These are phyloP conservation scores for Hepsetus odoe DNA, from an alignment of 2,113 vertebrate genomes.

Conservation along the genomic window DNA sequence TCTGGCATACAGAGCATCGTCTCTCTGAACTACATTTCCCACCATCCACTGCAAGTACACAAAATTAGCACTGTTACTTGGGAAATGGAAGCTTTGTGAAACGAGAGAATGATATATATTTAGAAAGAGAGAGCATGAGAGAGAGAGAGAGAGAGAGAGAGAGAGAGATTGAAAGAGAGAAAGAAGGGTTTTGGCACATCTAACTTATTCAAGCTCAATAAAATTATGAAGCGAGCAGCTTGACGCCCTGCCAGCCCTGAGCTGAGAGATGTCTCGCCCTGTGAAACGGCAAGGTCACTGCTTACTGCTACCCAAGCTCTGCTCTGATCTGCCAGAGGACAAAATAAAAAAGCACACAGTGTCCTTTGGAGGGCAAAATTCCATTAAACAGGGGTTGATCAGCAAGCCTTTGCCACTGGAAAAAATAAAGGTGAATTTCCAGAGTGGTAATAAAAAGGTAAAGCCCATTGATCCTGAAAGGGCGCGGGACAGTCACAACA, in stretches of 20 bases:
- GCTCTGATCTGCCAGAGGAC: constrained; percentile 40
- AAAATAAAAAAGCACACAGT: constrained; percentile 30
- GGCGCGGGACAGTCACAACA: constrained; percentile 65
- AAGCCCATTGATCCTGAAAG: constrained; percentile 71
- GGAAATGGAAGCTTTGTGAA: constrained; percentile 73
- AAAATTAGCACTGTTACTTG: constrained; percentile 84
- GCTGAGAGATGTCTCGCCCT: constrained; percentile 66
- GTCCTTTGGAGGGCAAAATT: constrained; percentile 43
- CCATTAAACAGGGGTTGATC: constrained; percentile 59
- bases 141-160: constrained; percentile 46
- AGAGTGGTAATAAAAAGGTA: constrained; percentile 56
- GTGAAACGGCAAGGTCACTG: constrained; percentile 65
- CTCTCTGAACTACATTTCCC: constrained; percentile 88
- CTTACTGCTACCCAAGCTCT: constrained; percentile 60
- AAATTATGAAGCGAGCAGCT: constrained; percentile 66
- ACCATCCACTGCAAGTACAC: constrained; percentile 87
- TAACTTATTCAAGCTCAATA: constrained; percentile 68
- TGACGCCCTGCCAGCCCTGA: constrained; percentile 61
- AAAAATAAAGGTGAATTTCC: constrained; percentile 53
- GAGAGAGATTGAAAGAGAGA: constrained; percentile 63
- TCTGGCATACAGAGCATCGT: constrained; percentile 87
- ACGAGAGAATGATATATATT: constrained; percentile 64
- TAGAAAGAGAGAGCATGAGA: neutral
- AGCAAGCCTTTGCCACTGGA: constrained; percentile 65
- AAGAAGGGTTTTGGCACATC: constrained; percentile 56